Evolutionary conservation across 2,888 invertebrate genomes (phyloP).

Genomic region (Stratiomys singularior): DNA sequence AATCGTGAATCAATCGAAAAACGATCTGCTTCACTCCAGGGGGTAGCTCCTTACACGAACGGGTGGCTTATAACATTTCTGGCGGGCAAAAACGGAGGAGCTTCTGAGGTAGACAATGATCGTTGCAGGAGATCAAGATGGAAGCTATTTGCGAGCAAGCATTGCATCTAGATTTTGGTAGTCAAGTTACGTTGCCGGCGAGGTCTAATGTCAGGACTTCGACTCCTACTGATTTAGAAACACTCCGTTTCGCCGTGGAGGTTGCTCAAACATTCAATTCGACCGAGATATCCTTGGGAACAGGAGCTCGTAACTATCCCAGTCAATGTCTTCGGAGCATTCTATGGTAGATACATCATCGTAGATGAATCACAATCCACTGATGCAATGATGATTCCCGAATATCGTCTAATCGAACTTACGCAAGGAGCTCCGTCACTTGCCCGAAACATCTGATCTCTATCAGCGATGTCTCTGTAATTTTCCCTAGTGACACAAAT

Average conservation of each 20-base stretch:
- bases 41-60: slow-evolving; percentile 45
- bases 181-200: background rate
- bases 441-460: no score
- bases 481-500: background rate
- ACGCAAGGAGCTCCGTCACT: no score
- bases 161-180: slow-evolving; percentile 41
- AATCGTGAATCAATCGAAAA: slow-evolving; percentile 53
- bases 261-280: no score
- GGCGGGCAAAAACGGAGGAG: slow-evolving; percentile 14
- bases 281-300: no score
- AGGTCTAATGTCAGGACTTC: slow-evolving; percentile 29
- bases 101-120: slow-evolving; percentile 45
- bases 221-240: background rate
- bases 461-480: no score
- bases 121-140: slow-evolving; percentile 33
- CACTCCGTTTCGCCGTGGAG: no score
- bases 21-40: slow-evolving; percentile 51
- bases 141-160: slow-evolving; percentile 28
- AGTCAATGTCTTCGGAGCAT: no score
- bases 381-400: no score
- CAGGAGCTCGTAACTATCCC: no score
- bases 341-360: no score
- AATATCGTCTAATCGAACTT: no score
- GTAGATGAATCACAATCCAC: no score
- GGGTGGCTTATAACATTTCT: slow-evolving; percentile 16